Evolutionary conservation across 2,113 vertebrate genomes (phyloP), one percentile per base, ranked within the genome.

Genomic region (Pongo pygmaeus): DNA sequence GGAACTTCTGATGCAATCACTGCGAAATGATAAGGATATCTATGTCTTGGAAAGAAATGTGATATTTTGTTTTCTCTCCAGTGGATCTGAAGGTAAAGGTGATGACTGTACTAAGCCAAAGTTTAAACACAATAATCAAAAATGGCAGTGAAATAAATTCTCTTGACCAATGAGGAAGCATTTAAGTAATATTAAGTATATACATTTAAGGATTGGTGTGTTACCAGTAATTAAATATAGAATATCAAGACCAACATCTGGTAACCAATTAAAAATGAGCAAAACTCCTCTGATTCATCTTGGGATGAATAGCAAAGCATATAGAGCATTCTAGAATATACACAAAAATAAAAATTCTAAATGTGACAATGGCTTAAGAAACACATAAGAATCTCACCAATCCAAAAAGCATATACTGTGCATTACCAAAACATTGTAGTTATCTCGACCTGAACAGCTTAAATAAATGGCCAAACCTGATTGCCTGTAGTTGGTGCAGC

Each of bases 401-500:
- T 93, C 97, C 97, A 32, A 5, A 97, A 98, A 96, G 52, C 72
- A 96, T 95, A 97, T 74, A 94, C 77, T 43, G 52, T 93, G 88
- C 27, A 50, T 96, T 89, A 75, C 25, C 72, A 94, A 95, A 48
- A 92, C 84, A 67, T 57, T 83, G 13, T 91, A 78, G 50, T 97
- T 98, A 97, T 97, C 85, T 78, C 97, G 97, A 97, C 98, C 97
- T 95, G 92, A 98, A 99, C 98, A 98, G 93, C 93, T 98, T 97
- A 99, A 99, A 99, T 98, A 99, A 99, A 99, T 99, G 99, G 99
- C 98, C 99, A 99, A 99, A 99, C 99, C 99, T 99, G 99, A 99
- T 99, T 99, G 98, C 99, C 99, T 98, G 99, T 98, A 98, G 99
- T 98, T 98, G 99, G 99, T 99, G 99, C 99, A 99, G 99, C 99